Conservation (phyloP, 2,888 invertebrate species). For the Galerucella nymphaeae region DNA sequence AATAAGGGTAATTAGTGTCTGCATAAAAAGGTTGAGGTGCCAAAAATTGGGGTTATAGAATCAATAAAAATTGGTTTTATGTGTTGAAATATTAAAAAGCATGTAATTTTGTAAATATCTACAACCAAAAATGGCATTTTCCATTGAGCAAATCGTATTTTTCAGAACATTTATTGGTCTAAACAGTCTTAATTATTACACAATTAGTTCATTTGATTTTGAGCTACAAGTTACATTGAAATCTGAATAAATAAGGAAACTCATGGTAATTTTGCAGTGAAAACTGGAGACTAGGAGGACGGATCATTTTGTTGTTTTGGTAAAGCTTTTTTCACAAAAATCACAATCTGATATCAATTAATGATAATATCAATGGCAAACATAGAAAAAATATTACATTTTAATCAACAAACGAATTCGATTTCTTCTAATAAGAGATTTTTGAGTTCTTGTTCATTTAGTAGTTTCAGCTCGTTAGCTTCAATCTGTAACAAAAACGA, state of each 20-base stretch:
- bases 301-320: no score
- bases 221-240: not conserved
- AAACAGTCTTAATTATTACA: conserved; percentile 1
- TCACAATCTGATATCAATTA: no score
- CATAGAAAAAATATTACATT: not conserved
- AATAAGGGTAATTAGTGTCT: no score
- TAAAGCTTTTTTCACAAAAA: no score
- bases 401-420: conserved; percentile 52
- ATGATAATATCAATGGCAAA: no score
- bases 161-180: not conserved
- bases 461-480: conserved; percentile 50
- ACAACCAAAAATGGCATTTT: conserved; percentile 22
- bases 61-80: not conserved
- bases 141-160: conserved; percentile 26
- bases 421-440: conserved; percentile 57
- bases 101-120: not conserved
- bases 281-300: no score
- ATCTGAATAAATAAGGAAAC: no score
- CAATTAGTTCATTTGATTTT: not conserved
- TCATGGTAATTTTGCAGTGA: no score
- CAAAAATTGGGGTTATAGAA: no score
- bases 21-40: no score
- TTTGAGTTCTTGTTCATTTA: conserved; percentile 54
- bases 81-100: not conserved
- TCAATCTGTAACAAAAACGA: conserved; percentile 44